Base-by-base conservation (phyloP, 2,113 vertebrate genomes). In the Apodemus sylvaticus region DNA sequence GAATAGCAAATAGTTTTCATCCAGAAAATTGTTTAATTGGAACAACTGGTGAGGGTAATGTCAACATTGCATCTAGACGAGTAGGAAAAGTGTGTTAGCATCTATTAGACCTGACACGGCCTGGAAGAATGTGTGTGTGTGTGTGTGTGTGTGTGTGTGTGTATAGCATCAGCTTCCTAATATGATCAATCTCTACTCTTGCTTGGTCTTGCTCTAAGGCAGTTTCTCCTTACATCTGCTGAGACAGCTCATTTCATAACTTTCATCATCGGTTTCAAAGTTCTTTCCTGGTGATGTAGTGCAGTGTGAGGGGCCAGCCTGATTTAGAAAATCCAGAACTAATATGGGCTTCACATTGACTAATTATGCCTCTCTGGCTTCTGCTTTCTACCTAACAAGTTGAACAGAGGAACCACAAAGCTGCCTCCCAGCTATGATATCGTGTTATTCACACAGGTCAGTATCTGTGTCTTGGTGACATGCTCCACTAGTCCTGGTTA, bases 351-450 rank as follows among this genome's bases (percentile, higher is more conserved):
- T 90, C 81, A 66, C 19, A 60, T 20, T 19, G 42, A 83, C 51
- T 51, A 71, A 39, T 89, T 62, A 24, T 39, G 34, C 81, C 58
- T 86, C 74, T 26, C 79, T 66, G 70, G 34, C 22, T 74, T 95
- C 3, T 1, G 86, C 19, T 91, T 89, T 94, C 62, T 26, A 93
- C 29, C 31, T 42, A 86, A 81, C 55, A 83, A 73, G 86, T 39
- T 74, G 70, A 95, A 83, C 36, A 51, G 90, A 96, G 55, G 78
- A 95, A 76, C 94, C 83, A 78, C 87, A 34, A 70, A 29, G 19
- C 93, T 73, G 91, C 70, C 90, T 96, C 93, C 62, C 39, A 39
- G 60, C 12, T 89, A 73, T 64, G 86, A 95, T 82, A 62, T 39
- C 42, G 64, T 82, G 1, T 89, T 94, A 66, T 64, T 94, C 10